Conservation (phyloP, 2,113 vertebrate species). For the Nymphicus hollandicus region DNA sequence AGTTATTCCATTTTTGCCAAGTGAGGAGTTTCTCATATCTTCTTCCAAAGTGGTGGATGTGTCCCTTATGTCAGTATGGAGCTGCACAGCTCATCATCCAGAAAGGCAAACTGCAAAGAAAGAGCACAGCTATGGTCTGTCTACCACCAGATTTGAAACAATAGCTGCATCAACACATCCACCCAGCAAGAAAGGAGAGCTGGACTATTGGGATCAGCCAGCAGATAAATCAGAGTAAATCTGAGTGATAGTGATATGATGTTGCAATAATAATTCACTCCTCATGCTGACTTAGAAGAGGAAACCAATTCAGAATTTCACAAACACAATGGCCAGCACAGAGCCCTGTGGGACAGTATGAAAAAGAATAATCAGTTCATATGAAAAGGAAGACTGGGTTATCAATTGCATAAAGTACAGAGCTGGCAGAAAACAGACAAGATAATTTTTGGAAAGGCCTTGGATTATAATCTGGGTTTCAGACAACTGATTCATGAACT, state of each 20-base stretch:
- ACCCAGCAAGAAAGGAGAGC: constrained; percentile 8
- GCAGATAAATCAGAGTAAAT: constrained; percentile 57
- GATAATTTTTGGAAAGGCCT: constrained; percentile 21
- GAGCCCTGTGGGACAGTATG: not conserved
- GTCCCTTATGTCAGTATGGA: not conserved
- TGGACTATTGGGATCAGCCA: constrained; percentile 12
- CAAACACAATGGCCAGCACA: not conserved
- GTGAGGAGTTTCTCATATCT: not conserved
- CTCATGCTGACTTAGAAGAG: constrained; percentile 49
- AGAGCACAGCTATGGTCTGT: not conserved
- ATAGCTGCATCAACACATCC: constrained; percentile 28
- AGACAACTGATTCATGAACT: not conserved
- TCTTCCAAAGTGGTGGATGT: not conserved
- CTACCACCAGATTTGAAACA: not conserved
- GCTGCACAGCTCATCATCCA: not conserved
- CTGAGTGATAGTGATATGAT: constrained; percentile 39
- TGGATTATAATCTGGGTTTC: constrained; percentile 47
- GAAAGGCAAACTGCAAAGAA: not conserved
- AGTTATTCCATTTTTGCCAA: not conserved
- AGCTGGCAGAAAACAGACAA: not conserved
- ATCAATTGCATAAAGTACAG: not conserved
- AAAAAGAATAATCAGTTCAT: not conserved
- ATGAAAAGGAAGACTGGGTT: constrained; percentile 2
- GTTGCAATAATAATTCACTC: constrained; percentile 56
- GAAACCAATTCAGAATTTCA: constrained; percentile 47